Percentiles rank a stretch among this genome's conserved stretches.
These are phyloP conservation scores for Vireo altiloquus DNA, from an alignment of 2,113 vertebrate species.

Conservation along the genomic window DNA sequence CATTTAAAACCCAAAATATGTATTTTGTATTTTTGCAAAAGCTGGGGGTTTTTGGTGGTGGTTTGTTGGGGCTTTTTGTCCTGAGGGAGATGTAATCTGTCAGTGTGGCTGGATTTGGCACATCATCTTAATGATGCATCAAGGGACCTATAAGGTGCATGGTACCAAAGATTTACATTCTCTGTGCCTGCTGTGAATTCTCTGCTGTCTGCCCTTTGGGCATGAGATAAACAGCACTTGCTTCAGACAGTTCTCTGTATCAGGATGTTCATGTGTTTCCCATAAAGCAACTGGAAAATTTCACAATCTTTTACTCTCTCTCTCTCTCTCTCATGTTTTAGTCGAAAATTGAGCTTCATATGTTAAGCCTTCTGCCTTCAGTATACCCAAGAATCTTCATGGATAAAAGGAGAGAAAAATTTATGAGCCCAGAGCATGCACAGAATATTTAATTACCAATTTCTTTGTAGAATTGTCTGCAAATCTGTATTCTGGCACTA, in stretches of 20 bases:
- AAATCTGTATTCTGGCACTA: not conserved
- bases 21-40: not conserved
- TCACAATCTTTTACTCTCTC: not conserved
- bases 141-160: not conserved
- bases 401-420: not conserved
- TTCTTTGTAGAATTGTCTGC: not conserved
- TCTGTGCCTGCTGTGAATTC: not conserved
- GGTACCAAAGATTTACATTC: not conserved
- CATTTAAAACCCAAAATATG: not conserved
- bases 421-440: not conserved
- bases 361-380: not conserved
- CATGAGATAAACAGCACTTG: not conserved
- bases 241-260: not conserved
- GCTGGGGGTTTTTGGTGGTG: not conserved
- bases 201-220: not conserved
- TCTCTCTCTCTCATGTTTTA: not conserved
- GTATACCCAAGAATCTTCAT: not conserved
- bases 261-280: not conserved
- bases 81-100: not conserved
- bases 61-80: not conserved
- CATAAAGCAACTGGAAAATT: not conserved
- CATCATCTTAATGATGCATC: constrained; percentile 39
- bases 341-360: not conserved
- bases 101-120: not conserved
- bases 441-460: not conserved